phyloP scores from a whole-genome alignment of 2,888 invertebrate genomes.

The Ectropis crepuscularia region DNA sequence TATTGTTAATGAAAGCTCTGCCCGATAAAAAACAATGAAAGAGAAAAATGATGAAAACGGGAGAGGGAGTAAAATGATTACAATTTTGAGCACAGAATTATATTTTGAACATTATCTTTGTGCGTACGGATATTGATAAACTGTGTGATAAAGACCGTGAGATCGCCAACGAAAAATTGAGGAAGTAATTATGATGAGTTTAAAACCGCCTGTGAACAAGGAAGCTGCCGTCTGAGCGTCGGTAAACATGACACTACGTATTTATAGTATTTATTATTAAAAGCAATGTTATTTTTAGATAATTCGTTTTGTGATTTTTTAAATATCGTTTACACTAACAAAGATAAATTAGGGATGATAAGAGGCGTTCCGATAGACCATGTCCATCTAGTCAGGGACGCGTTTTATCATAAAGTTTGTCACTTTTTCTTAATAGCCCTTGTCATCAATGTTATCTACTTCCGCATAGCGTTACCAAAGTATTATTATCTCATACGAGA shows the following conservation, averaged over 20 bases:
- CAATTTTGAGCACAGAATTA: not conserved
- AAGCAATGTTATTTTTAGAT: slow-evolving; percentile 12
- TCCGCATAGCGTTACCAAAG: too few relatives aligned
- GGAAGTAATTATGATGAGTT: slow-evolving; percentile 54
- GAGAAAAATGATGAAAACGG: not conserved
- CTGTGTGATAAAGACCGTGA: slow-evolving; percentile 60
- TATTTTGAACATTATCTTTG: slow-evolving; percentile 26
- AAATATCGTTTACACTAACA: too few relatives aligned
- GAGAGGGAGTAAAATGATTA: not conserved
- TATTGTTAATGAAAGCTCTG: too few relatives aligned
- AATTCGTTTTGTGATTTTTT: not conserved
- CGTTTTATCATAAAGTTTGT: too few relatives aligned
- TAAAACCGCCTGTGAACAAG: slow-evolving; percentile 18
- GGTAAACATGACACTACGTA: slow-evolving; percentile 16
- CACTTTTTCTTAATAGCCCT: too few relatives aligned
- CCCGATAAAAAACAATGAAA: too few relatives aligned
- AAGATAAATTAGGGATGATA: too few relatives aligned
- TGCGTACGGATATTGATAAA: slow-evolving; percentile 59
- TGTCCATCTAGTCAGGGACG: too few relatives aligned
- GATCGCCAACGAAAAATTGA: slow-evolving; percentile 57
- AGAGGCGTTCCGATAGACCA: too few relatives aligned
- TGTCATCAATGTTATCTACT: too few relatives aligned
- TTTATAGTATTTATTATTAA: slow-evolving; percentile 9
- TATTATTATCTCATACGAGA: too few relatives aligned
- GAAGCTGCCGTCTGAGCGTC: slow-evolving; percentile 21